Conservation (phyloP, 2,888 invertebrate species). For the Apamea sordens region DNA sequence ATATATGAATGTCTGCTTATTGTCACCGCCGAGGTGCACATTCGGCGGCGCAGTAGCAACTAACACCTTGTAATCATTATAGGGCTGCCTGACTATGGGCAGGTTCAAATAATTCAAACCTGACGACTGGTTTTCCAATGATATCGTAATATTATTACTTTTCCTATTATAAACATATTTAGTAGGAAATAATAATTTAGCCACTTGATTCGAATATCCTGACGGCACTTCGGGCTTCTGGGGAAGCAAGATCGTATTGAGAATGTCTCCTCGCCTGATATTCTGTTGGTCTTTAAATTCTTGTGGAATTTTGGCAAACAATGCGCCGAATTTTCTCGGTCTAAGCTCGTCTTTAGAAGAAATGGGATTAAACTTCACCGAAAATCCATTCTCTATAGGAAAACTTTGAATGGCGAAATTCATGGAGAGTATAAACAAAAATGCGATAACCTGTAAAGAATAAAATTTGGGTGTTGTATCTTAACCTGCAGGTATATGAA, state of each 20-base stretch:
- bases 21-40: conserved; percentile 72
- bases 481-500: conserved; percentile 15
- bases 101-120: conserved; percentile 73
- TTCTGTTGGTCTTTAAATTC: conserved; percentile 61
- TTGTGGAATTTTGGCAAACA: conserved; percentile 78
- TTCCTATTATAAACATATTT: conserved; percentile 48
- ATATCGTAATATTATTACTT: conserved; percentile 20
- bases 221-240: conserved; percentile 64
- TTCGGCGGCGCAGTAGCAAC: conserved; percentile 82
- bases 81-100: conserved; percentile 77
- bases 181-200: conserved; percentile 72
- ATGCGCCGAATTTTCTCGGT: conserved; percentile 69
- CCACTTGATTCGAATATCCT: conserved; percentile 78
- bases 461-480: conserved; percentile 1
- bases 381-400: conserved; percentile 79
- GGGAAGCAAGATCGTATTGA: conserved; percentile 68
- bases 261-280: conserved; percentile 56
- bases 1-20: conserved; percentile 77
- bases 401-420: conserved; percentile 66
- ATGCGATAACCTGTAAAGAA: conserved; percentile 68
- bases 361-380: conserved; percentile 75
- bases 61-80: conserved; percentile 80
- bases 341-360: conserved; percentile 72
- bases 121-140: conserved; percentile 23
- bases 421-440: conserved; percentile 64